Evolutionary conservation across 2,113 vertebrate species (phyloP), one percentile per base, ranked within the genome.

Genomic region (Ailurus styani): DNA sequence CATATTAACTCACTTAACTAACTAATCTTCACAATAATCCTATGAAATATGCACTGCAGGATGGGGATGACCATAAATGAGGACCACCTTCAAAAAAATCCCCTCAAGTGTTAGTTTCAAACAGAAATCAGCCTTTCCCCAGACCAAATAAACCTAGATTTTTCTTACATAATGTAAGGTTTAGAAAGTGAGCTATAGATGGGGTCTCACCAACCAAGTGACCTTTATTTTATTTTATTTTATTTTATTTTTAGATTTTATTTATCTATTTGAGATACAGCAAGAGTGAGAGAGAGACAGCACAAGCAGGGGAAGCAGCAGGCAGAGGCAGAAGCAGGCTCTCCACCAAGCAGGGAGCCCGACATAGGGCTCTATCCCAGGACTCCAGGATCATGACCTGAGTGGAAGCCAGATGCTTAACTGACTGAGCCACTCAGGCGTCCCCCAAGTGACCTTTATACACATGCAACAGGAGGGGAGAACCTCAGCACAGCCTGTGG

Each of bases 401-500:
- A 21, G 25, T 8, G 10, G 57, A 60, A 60, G 57, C 10, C 57
- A 60, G 25, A 60, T 4, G 3, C 57, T 27, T 27, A 60, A 60
- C 23, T 25, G 23, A 60, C 57, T 60, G 25, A 60, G 57, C 57
- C 25, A 27, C 57, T 25, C 57, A 60, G 57, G 25, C 55, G 0
- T 25, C 57, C 57, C 25, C 87, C 45, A 62, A 14, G 37, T 10
- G 31, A 57, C 29, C 50, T 78, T 54, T 29, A 31, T 8, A n/a
- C 5, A 2, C 45, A 17, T 5, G 13, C 21, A 14, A 81, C 54
- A 90, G 57, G 73, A 96, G 72, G 57, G 34, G 37, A 81, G 37
- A 25, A 4, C 21, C 10, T 5, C 8, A 0, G 1, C 6, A 14
- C 4, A 34, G 40, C 52, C 29, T 25, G 12, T 13, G 25, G 55